phyloP scores from a whole-genome alignment of 2,113 vertebrate species.

The Montifringilla adamsi region DNA sequence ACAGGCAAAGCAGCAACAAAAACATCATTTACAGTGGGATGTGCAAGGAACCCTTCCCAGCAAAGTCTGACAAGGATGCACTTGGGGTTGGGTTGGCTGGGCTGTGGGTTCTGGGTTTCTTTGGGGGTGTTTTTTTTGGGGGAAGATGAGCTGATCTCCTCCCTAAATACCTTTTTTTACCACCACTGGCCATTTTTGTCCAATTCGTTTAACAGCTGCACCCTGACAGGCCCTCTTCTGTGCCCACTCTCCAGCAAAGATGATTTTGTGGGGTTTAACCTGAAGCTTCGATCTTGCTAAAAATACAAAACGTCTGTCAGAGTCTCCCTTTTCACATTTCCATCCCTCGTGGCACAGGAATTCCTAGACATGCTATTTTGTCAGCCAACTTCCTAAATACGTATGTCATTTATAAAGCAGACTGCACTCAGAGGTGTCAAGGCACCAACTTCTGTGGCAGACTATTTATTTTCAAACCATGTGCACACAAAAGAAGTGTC shows the following conservation, averaged over 20 bases:
- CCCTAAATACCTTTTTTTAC: neutral
- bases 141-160: neutral
- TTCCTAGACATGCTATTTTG: slow-evolving; percentile 19
- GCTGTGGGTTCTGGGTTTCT: neutral
- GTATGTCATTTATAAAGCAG: neutral
- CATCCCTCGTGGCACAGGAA: neutral
- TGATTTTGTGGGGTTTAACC: neutral
- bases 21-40: neutral
- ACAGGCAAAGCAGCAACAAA: neutral
- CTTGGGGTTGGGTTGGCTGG: neutral
- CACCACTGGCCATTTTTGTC: neutral
- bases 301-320: neutral
- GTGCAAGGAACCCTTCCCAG: neutral
- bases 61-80: neutral
- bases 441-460: neutral
- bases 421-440: neutral
- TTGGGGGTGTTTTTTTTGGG: neutral
- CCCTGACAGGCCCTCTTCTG: neutral
- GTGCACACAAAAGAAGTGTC: neutral
- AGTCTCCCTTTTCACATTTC: neutral
- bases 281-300: neutral
- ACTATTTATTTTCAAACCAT: slow-evolving; percentile 11
- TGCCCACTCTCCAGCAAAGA: neutral
- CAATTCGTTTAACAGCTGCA: neutral
- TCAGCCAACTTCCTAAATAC: slow-evolving; percentile 9